Evolutionary conservation across 2,797 vertebrate species (phyloP).

Genomic region (Paguma larvata): DNA sequence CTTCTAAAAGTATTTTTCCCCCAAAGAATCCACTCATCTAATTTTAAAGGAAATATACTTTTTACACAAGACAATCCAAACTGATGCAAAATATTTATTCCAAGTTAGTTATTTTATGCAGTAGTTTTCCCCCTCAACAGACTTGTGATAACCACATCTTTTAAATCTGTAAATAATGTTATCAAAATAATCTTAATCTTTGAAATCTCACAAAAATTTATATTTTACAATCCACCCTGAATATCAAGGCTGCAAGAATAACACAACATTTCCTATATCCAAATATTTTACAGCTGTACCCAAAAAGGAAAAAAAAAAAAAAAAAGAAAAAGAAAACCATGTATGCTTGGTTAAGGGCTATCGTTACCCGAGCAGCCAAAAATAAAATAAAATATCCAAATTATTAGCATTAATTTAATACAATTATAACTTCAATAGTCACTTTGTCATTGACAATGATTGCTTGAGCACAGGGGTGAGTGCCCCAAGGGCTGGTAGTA

Average conservation of each 20-base stretch:
- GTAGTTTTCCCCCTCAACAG: conserved; percentile 92
- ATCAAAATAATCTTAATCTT: conserved; percentile 95
- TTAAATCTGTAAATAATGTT: conserved; percentile 95
- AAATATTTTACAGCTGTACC: conserved; percentile 93
- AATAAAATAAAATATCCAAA: conserved; percentile 89
- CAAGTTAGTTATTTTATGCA: conserved; percentile 93
- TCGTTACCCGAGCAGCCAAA: conserved; percentile 91
- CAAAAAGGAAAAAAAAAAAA: conserved; percentile 83
- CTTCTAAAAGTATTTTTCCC: conserved; percentile 29
- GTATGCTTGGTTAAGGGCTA: conserved; percentile 91
- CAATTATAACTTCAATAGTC: conserved; percentile 92
- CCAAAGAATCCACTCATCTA: conserved; percentile 44
- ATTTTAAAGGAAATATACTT: conserved; percentile 85
- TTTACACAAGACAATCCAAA: conserved; percentile 90
- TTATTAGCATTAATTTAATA: conserved; percentile 93
- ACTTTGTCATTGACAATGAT: conserved; percentile 92
- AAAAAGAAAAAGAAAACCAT: conserved; percentile 83
- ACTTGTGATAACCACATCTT: conserved; percentile 92
- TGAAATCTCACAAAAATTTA: conserved; percentile 94
- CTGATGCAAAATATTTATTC: conserved; percentile 95
- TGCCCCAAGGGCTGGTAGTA: conserved; percentile 87
- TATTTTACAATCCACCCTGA: conserved; percentile 95
- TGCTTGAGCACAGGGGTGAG: conserved; percentile 87
- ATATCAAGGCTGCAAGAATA: conserved; percentile 94
- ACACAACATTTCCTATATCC: conserved; percentile 91